These are phyloP conservation scores for Etheostoma perlongum DNA, from an alignment of 2,797 vertebrate genomes.

Conservation along the genomic window DNA sequence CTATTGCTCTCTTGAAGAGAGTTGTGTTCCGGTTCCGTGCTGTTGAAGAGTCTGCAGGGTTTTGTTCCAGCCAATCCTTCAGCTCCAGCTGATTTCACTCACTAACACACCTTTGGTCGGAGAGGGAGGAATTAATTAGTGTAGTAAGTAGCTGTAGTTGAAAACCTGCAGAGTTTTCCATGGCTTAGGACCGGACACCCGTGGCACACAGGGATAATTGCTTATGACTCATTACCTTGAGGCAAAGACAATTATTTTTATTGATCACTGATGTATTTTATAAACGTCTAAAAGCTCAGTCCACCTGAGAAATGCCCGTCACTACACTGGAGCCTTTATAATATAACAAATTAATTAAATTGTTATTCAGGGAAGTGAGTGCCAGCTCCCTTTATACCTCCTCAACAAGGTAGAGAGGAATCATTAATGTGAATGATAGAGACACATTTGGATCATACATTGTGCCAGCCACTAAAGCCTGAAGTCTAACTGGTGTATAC, in stretches of 20 bases:
- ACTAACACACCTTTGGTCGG: conserved; percentile 63
- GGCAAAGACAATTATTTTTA: conserved; percentile 58
- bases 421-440: conserved; percentile 51
- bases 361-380: conserved; percentile 39
- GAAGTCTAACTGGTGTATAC: conserved; percentile 19
- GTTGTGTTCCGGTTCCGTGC: conserved; percentile 17
- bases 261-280: conserved; percentile 49
- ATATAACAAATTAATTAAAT: conserved; percentile 50
- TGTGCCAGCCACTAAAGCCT: conserved; percentile 22
- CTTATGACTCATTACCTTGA: conserved; percentile 58
- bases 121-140: conserved; percentile 63
- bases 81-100: conserved; percentile 51
- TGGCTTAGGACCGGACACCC: conserved; percentile 23
- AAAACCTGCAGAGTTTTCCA: conserved; percentile 32
- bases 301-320: conserved; percentile 18
- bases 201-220: conserved; percentile 51
- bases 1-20: conserved; percentile 28
- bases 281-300: conserved; percentile 34
- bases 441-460: conserved; percentile 25
- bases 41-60: conserved; percentile 24
- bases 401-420: conserved; percentile 54
- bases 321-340: conserved; percentile 48
- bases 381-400: conserved; percentile 39
- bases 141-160: conserved; percentile 43
- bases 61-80: conserved; percentile 40